Evolutionary conservation across 2,888 invertebrate species (phyloP), one percentile per base, ranked within the genome.

Genomic region (Biston betularia): DNA sequence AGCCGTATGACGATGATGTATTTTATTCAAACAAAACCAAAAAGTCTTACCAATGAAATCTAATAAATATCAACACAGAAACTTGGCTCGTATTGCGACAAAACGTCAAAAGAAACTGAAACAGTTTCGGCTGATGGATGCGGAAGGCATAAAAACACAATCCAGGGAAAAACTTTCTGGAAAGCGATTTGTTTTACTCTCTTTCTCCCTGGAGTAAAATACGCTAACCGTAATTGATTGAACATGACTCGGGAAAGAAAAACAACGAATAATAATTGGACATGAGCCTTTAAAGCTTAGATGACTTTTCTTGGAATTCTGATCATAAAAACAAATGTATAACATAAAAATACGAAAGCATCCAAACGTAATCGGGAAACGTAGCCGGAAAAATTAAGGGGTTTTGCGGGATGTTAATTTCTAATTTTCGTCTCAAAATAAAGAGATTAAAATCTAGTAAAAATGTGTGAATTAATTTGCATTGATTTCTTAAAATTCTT

Each of bases 181-280:
- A 50, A 66, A 72, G 46, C 74, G 74, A 79, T 79, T 79, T 74
- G 79, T 80, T 77, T 77, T 71, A 70, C 63, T 70, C 64, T 50
- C 63, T 68, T 72, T 68, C 70, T 73, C 79, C 74, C 73, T 49
- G 53, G 76, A 73, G 77, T 66, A 70, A 63, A 65, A 68, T 63
- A 68, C 64, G 59, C 59, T 67, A 68, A 3, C 52, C 55, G 69
- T 70, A 71, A 79, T 80, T 72, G 75, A 79, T 79, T 66, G 64
- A 73, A 72, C 65, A 72, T 69, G 53, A 69, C 69, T 67, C 57
- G 73, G 62, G 57, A 42, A 53, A 38, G 42, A 54, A 60, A 65
- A 65, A 63, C 60, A 65, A 60, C 59, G 42, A 69, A 69, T 57
- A 49, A 62, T 66, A 52, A 64, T 62, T 66, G 57, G 35, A 53